Conservation (phyloP, 2,888 invertebrate species). For the Chalcis sispes region DNA sequence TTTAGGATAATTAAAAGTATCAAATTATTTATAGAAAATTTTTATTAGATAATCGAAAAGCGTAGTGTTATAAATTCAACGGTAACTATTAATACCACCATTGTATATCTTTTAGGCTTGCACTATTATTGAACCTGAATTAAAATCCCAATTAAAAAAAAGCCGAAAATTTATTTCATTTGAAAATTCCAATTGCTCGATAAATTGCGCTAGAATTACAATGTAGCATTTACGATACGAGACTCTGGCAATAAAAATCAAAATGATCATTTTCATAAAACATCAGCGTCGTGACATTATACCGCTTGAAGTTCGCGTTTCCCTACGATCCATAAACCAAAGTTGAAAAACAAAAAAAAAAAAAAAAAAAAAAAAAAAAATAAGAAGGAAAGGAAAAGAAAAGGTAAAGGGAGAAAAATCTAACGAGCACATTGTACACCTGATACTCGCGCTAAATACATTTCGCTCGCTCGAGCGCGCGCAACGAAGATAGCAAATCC, state of each 20-base stretch:
- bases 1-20: no score
- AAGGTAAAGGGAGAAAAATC: neutral
- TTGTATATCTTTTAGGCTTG: no score
- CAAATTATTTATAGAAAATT: no score
- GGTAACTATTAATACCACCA: no score
- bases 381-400: neutral
- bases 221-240: conserved; percentile 32
- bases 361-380: neutral
- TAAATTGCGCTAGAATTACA: conserved; percentile 40
- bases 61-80: no score
- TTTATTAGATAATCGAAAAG: no score
- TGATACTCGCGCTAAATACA: conserved; percentile 33
- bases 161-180: neutral
- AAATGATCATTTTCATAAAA: conserved; percentile 44
- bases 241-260: neutral
- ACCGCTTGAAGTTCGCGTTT: conserved; percentile 7
- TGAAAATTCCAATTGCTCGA: conserved; percentile 12
- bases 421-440: conserved; percentile 46
- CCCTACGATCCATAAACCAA: conserved; percentile 3
- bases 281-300: conserved; percentile 23
- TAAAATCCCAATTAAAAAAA: neutral
- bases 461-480: neutral
- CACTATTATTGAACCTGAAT: no score
- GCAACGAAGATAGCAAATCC: no score
- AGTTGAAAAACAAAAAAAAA: neutral